Conservation (phyloP, 2,888 invertebrate species). For the Panzeria rudis region DNA sequence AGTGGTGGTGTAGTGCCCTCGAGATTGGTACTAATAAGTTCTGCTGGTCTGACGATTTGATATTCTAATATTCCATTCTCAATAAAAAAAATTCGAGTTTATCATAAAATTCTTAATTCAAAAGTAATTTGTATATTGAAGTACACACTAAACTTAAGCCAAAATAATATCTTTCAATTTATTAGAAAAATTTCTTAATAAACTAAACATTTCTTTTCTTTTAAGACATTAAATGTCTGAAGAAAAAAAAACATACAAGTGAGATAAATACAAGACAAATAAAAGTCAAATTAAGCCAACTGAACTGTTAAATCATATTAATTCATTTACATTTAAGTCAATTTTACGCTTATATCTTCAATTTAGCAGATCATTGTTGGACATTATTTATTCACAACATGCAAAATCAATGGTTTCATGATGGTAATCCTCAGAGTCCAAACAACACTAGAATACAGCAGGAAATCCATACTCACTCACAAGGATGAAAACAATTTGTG, state of each 20-base stretch:
- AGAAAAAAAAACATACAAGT: constrained; percentile 19
- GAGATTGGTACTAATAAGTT: no score
- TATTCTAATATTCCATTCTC: no score
- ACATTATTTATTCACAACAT: constrained; percentile 82
- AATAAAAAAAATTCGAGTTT: no score
- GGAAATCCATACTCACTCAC: constrained; percentile 30
- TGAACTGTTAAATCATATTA: constrained; percentile 80
- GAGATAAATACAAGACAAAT: constrained; percentile 45
- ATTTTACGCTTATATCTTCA: constrained; percentile 81
- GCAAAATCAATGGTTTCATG: constrained; percentile 80
- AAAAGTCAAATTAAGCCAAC: constrained; percentile 54
- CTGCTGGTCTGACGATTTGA: no score
- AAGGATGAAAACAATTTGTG: constrained; percentile 21
- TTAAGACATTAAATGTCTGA: not conserved
- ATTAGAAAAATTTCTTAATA: no score
- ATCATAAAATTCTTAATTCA: no score
- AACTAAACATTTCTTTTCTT: not conserved
- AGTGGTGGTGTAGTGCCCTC: no score
- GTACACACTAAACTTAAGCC: no score
- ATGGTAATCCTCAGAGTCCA: constrained; percentile 64
- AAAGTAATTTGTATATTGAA: no score
- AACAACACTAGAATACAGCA: constrained; percentile 31
- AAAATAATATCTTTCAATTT: not conserved
- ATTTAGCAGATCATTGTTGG: constrained; percentile 80
- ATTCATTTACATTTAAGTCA: constrained; percentile 81